Percentiles rank a stretch among this genome's conserved stretches.
These are phyloP conservation scores for Aporophyla lueneburgensis DNA, from an alignment of 2,888 invertebrate genomes.

Conservation along the genomic window DNA sequence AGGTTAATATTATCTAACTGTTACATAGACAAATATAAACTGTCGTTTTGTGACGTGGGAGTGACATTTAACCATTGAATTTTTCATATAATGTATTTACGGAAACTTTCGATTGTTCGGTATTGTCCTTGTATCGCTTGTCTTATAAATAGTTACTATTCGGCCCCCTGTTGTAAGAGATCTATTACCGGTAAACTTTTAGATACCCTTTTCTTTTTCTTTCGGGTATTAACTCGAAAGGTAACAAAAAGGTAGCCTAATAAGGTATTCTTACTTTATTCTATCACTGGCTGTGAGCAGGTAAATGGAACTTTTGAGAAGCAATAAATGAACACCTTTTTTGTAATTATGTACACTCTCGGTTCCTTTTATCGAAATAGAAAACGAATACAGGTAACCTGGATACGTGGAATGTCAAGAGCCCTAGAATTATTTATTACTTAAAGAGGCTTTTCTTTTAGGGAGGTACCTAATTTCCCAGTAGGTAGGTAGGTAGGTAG, in stretches of 20 bases:
- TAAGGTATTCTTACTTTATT: slow-evolving; percentile 19
- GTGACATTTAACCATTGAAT: not conserved
- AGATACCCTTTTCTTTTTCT: slow-evolving; percentile 36
- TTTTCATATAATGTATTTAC: not conserved
- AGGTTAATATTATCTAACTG: too few species aligned
- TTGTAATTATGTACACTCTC: not conserved
- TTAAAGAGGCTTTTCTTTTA: too few species aligned
- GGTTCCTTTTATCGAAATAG: not conserved
- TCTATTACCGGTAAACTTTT: slow-evolving; percentile 28
- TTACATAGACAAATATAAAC: too few species aligned
- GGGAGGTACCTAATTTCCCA: not conserved
- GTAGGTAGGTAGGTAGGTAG: too few species aligned
- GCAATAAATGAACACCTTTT: slow-evolving; percentile 7
- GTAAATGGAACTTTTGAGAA: slow-evolving; percentile 8
- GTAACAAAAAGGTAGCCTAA: slow-evolving; percentile 17
- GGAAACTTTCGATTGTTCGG: not conserved
- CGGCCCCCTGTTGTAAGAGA: slow-evolving; percentile 6
- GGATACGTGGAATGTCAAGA: not conserved
- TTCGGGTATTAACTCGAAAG: slow-evolving; percentile 29
- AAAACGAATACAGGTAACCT: not conserved
- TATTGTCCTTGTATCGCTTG: not conserved
- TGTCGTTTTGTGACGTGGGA: too few species aligned
- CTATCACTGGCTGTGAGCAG: not conserved
- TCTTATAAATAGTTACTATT: slow-evolving; percentile 19
- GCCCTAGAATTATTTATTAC: not conserved